These are phyloP conservation scores for Drosophila longiperda DNA, from an alignment of 2,888 invertebrate species.

Conservation along the genomic window DNA sequence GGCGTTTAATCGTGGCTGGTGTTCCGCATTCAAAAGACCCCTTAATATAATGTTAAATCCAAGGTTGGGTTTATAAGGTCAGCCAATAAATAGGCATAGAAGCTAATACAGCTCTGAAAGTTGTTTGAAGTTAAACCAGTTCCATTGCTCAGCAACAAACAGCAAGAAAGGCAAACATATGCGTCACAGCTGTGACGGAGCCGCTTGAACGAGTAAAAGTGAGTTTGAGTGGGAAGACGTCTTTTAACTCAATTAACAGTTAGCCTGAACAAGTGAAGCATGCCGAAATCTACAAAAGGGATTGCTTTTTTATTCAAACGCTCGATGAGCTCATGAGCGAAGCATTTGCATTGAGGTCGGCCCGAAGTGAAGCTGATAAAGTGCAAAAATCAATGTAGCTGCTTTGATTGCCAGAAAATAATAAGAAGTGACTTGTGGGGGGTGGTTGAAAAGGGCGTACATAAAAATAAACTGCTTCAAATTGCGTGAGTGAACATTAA, in stretches of 20 bases:
- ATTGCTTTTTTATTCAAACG: slow-evolving; percentile 13
- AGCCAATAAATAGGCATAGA: slow-evolving; percentile 3
- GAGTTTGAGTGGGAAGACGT: slow-evolving; percentile 9
- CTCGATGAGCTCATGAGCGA: slow-evolving; percentile 57
- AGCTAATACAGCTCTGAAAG: slow-evolving; percentile 23
- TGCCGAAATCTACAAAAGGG: slow-evolving; percentile 17
- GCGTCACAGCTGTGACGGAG: slow-evolving; percentile 50
- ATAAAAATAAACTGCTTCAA: slow-evolving; percentile 50
- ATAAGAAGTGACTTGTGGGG: slow-evolving; percentile 4
- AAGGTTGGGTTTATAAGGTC: slow-evolving; percentile 33
- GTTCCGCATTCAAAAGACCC: slow-evolving; percentile 28
- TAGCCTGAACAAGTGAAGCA: slow-evolving; percentile 35
- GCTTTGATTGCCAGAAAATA: slow-evolving; percentile 51
- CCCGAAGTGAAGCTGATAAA: slow-evolving; percentile 74
- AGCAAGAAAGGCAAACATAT: slow-evolving; percentile 8
- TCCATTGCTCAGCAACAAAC: slow-evolving; percentile 23
- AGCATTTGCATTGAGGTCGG: slow-evolving; percentile 58
- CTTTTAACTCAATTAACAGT: slow-evolving; percentile 53
- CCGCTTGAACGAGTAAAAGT: slow-evolving; percentile 35
- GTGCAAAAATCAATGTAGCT: slow-evolving; percentile 78
- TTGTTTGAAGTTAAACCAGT: slow-evolving; percentile 43
- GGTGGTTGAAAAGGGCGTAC: slow-evolving; percentile 13
- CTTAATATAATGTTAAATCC: slow-evolving; percentile 7
- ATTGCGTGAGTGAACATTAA: slow-evolving; percentile 69
- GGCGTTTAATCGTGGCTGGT: background rate